Conservation (phyloP, 1,140 invertebrate species). For the Steinernema feltiae region DNA sequence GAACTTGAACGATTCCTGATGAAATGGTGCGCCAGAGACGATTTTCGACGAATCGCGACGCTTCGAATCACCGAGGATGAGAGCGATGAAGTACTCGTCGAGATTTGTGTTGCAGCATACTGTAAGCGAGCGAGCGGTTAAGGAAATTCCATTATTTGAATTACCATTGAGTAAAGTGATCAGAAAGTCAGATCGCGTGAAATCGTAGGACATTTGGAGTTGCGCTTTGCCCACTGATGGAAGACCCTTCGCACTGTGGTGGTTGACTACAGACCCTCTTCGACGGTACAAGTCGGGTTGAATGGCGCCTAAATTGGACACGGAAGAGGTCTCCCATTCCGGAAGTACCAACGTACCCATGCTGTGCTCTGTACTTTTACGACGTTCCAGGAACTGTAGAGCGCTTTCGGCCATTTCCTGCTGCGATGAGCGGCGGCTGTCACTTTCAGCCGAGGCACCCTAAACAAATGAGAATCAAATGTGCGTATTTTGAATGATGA, state of each 20-base stretch:
- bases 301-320: not conserved
- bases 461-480: not conserved
- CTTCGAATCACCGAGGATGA: not conserved
- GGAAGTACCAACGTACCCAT: not conserved
- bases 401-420: conserved; percentile 13
- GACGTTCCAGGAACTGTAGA: not conserved
- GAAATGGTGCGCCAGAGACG: not conserved
- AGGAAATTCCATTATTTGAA: not conserved
- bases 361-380: not conserved
- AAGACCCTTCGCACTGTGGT: not conserved
- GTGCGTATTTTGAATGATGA: not conserved
- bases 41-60: conserved; percentile 1
- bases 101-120: conserved; percentile 3
- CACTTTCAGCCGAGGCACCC: not conserved
- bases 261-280: not conserved
- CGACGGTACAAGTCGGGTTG: not conserved
- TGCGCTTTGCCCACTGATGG: not conserved
- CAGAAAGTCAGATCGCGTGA: conserved; percentile 8
- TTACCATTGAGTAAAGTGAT: not conserved
- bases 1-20: conserved; percentile 8
- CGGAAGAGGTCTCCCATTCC: not conserved
- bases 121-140: not conserved
- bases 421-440: conserved; percentile 1
- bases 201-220: not conserved
- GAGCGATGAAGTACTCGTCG: conserved; percentile 7